Evolutionary conservation across 2,797 vertebrate species (phyloP), one percentile per base, ranked within the genome.

Genomic region (Sebastes matsubarae): DNA sequence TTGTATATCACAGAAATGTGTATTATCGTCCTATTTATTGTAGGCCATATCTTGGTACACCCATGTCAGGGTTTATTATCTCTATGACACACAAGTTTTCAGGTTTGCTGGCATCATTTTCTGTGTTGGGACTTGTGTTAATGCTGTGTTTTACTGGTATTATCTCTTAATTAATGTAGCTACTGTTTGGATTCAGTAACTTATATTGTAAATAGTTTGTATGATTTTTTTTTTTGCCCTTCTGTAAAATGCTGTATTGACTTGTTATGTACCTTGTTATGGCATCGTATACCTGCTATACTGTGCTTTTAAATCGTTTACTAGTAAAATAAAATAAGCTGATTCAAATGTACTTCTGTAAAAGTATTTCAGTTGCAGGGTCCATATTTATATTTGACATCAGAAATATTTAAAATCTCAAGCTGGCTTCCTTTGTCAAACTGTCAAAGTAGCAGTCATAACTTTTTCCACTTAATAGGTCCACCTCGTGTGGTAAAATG

Each of bases 211-310:
- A 18, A 58, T 6, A 6, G 36, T 61, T 16, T 38, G 2, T 42
- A 0, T 30, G 2, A 4, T 25, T 29, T 30, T n/a, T 32, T 7
- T 18, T 5, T 5, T 50, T 5, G 2, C 12, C 2, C 8, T 1
- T 34, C 1, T 2, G 4, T 36, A 50, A 42, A 52, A 61, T 72
- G 42, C 36, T 63, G 2, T 50, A 9, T n/a, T 55, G 30, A 34
- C 6, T 34, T 46, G 12, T n/a, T 32, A 22, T 71, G 16, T 8
- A 59, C 2, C 6, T 13, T 27, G 20, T n/a, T n/a, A 3, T 55
- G 14, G 9, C 8, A 57, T 10, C 52, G 12, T 12, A 8, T 13
- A 75, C 54, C 57, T 71, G 29, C 46, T 61, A 6, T 25, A 14
- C 2, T 38, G 36, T 16, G 63, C 16, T 70, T 65, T 70, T 4